Percentiles rank a stretch among this genome's conserved stretches.
These are phyloP conservation scores for Cantharis nigra DNA, from an alignment of 2,888 invertebrate species.

Conservation along the genomic window DNA sequence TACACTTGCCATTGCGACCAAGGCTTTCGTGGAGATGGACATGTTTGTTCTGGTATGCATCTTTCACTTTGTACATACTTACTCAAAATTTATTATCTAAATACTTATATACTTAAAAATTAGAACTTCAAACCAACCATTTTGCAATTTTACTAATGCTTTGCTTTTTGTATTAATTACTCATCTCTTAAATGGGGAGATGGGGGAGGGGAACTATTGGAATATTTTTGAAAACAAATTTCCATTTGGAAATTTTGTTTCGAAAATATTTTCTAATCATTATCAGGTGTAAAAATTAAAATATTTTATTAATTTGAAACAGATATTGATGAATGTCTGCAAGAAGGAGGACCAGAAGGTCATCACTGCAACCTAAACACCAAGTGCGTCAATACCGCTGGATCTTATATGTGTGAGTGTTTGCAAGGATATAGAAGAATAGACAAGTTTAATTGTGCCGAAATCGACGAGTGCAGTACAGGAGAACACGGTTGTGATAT, in stretches of 20 bases:
- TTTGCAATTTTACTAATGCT: neutral
- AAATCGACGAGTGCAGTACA: constrained; percentile 78
- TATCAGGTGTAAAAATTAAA: neutral
- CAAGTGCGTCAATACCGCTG: constrained; percentile 79
- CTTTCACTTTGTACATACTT: constrained; percentile 4
- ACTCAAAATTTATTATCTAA: neutral
- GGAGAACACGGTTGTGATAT: constrained; percentile 75
- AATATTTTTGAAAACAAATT: no score
- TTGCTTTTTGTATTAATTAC: neutral
- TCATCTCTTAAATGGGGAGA: neutral
- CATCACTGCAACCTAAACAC: constrained; percentile 88
- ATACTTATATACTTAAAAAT: no score
- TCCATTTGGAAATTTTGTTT: no score
- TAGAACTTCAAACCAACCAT: neutral
- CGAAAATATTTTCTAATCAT: neutral
- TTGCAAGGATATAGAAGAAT: constrained; percentile 75
- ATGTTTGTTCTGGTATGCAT: constrained; percentile 71
- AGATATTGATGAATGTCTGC: constrained; percentile 87
- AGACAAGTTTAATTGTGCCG: constrained; percentile 80
- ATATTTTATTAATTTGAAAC: neutral
- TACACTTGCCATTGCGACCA: constrained; percentile 89
- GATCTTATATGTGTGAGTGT: constrained; percentile 85
- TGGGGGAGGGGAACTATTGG: no score
- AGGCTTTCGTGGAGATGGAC: constrained; percentile 88
- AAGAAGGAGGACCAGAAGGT: constrained; percentile 75